phyloP scores from a whole-genome alignment of 2,888 invertebrate species.

The Thecocarcelia acutangulata region DNA sequence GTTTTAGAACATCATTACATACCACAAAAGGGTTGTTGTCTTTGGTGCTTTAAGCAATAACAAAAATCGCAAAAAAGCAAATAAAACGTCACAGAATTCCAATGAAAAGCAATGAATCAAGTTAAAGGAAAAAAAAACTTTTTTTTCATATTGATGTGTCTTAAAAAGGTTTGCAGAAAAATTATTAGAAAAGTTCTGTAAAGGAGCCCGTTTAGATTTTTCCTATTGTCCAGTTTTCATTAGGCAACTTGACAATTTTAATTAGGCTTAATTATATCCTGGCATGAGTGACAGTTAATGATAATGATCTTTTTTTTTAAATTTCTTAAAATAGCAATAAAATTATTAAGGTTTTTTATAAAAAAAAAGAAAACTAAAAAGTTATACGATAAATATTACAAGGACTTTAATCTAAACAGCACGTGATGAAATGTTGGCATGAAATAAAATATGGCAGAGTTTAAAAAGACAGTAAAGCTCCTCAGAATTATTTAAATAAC shows the following conservation, averaged over 20 bases:
- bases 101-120: constrained; percentile 66
- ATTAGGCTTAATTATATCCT: constrained; percentile 55
- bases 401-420: too few relatives aligned
- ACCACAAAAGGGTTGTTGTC: constrained; percentile 68
- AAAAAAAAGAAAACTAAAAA: too few relatives aligned
- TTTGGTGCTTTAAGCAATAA: constrained; percentile 52
- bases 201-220: not conserved
- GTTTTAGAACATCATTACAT: constrained; percentile 56
- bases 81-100: constrained; percentile 62
- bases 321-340: not conserved
- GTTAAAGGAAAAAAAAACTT: constrained; percentile 27
- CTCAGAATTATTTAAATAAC: too few relatives aligned
- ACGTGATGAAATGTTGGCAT: too few relatives aligned
- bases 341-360: not conserved
- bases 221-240: constrained; percentile 18
- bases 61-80: not conserved
- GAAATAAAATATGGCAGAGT: too few relatives aligned
- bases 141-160: constrained; percentile 10
- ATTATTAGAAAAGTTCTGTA: constrained; percentile 24
- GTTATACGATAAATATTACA: too few relatives aligned
- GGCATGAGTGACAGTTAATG: constrained; percentile 52
- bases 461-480: too few relatives aligned
- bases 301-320: constrained; percentile 14
- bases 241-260: constrained; percentile 43
- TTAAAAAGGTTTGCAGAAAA: constrained; percentile 57